Percentiles rank a stretch among this genome's conserved stretches.
Conservation (phyloP, 1,140 invertebrate species). For the Carcinoscorpius rotundicauda region DNA sequence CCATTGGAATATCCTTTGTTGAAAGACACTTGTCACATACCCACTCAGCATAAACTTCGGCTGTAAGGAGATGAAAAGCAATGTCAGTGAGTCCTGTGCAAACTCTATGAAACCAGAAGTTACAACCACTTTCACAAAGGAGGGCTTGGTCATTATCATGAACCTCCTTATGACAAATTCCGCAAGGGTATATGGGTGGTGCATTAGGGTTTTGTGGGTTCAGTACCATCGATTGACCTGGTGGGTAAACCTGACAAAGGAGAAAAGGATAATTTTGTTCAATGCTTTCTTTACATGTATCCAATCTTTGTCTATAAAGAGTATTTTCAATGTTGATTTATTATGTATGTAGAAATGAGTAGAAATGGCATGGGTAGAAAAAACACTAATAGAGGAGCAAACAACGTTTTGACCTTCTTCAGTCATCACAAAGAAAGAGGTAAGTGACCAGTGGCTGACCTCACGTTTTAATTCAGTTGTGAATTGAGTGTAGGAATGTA, state of each 20-base stretch:
- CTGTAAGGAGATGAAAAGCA: conserved; percentile 81
- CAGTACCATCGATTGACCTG: conserved; percentile 93
- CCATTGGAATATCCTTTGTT: conserved; percentile 86
- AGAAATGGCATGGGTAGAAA: too few species aligned
- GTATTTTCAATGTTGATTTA: too few species aligned
- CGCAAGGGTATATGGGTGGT: conserved; percentile 93
- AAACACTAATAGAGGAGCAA: too few species aligned
- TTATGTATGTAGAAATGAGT: too few species aligned
- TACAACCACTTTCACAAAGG: conserved; percentile 94
- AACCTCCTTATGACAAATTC: conserved; percentile 92
- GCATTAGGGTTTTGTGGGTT: conserved; percentile 97
- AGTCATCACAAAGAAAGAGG: too few species aligned
- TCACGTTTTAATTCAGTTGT: too few species aligned
- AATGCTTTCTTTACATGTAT: too few species aligned
- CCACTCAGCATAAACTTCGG: conserved; percentile 95
- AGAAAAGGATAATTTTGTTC: neutral
- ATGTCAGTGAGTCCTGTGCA: conserved; percentile 89
- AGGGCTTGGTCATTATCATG: conserved; percentile 98
- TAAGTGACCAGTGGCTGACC: too few species aligned
- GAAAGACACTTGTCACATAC: conserved; percentile 93
- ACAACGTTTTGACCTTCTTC: too few species aligned
- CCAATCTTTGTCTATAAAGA: neutral
- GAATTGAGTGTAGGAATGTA: too few species aligned
- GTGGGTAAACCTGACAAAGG: conserved; percentile 58
- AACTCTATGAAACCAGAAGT: conserved; percentile 93